phyloP scores from a whole-genome alignment of 2,888 invertebrate species.

The Nomada ruficornis region DNA sequence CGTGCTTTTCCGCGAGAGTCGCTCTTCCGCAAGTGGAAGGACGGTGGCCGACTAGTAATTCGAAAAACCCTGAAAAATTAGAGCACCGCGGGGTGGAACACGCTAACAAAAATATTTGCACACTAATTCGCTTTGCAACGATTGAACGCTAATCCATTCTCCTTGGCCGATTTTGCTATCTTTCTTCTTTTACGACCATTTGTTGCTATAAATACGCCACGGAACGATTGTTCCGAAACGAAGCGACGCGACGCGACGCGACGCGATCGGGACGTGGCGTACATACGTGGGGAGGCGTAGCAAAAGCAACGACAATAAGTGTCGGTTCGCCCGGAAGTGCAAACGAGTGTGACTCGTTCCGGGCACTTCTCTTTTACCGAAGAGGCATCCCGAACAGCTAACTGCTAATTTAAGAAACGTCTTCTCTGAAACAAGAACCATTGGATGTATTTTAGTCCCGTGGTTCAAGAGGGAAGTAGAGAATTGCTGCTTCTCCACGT shows the following conservation, averaged over 20 bases:
- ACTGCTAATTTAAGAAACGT: conserved; percentile 67
- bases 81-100: background rate
- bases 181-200: background rate
- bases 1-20: conserved; percentile 24
- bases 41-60: background rate
- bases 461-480: conserved; percentile 54
- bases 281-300: background rate
- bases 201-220: background rate
- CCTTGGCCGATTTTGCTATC: background rate
- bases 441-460: conserved; percentile 58
- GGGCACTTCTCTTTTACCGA: conserved; percentile 20
- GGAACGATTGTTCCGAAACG: background rate
- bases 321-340: conserved; percentile 57
- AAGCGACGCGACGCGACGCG: background rate
- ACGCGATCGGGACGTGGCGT: no score
- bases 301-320: conserved; percentile 7
- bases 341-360: conserved; percentile 30
- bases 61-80: background rate
- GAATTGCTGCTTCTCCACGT: conserved; percentile 45
- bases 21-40: background rate
- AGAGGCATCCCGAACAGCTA: conserved; percentile 34
- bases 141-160: conserved; percentile 4
- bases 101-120: background rate
- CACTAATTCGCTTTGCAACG: background rate
- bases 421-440: conserved; percentile 43